A percentile compares a stretch with the other conserved stretches of the same genome.
These are phyloP conservation scores for Pristionchus japonicus DNA, from an alignment of 2,888 invertebrate species.

Conservation along the genomic window DNA sequence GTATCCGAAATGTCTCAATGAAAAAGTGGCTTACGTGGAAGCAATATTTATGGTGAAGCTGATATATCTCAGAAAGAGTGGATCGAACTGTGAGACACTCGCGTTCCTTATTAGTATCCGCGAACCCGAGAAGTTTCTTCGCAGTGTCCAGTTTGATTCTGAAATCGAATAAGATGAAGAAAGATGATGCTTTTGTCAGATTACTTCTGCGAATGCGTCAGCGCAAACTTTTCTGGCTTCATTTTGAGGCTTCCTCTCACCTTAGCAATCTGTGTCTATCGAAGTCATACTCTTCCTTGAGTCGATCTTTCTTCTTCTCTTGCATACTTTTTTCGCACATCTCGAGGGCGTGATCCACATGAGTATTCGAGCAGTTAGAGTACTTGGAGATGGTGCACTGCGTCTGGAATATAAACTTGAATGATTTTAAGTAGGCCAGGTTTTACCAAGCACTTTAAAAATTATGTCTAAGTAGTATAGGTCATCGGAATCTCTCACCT, in stretches of 20 bases:
- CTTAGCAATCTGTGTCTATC: slow-evolving; percentile 47
- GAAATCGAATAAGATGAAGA: slow-evolving; percentile 39
- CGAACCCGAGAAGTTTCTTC: slow-evolving; percentile 56
- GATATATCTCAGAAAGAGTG: slow-evolving; percentile 59
- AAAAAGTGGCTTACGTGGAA: slow-evolving; percentile 58
- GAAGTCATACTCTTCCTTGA: background rate
- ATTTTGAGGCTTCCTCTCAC: background rate
- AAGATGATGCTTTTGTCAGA: background rate
- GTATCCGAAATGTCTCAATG: too few relatives aligned
- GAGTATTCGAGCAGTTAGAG: slow-evolving; percentile 62
- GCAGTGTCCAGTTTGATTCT: slow-evolving; percentile 65
- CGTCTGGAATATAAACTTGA: slow-evolving; percentile 49
- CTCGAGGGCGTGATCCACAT: slow-evolving; percentile 58
- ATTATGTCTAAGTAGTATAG: too few relatives aligned
- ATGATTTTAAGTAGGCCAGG: background rate
- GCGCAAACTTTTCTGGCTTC: background rate
- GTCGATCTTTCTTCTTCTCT: background rate
- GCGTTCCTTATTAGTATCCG: slow-evolving; percentile 60
- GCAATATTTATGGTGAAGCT: slow-evolving; percentile 59
- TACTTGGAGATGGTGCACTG: slow-evolving; percentile 58
- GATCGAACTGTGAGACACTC: slow-evolving; percentile 61
- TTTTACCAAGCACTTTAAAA: too few relatives aligned
- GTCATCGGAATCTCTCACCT: slow-evolving; percentile 4
- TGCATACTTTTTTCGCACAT: slow-evolving; percentile 52
- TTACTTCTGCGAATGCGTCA: background rate